A percentile compares a stretch with the other conserved stretches of the same genome.
Conservation (phyloP, 2,797 vertebrate species). For the Mus minutoides region DNA sequence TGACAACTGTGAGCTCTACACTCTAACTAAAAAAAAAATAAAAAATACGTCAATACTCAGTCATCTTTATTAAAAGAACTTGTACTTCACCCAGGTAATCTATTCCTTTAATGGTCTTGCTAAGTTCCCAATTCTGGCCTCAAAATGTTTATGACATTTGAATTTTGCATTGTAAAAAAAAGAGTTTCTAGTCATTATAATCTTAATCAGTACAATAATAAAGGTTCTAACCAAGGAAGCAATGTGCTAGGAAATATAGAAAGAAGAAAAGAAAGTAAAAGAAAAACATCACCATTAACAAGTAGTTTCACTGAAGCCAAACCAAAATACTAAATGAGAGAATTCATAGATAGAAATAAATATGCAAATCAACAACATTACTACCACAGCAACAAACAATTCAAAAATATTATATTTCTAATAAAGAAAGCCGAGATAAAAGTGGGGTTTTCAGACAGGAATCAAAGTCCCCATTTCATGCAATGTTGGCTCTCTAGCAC, state of each 20-base stretch:
- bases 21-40: background rate
- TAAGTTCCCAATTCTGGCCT: background rate
- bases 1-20: background rate
- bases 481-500: background rate
- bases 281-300: background rate
- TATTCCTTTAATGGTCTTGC: background rate
- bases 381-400: background rate
- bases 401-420: background rate
- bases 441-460: background rate
- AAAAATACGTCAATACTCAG: background rate
- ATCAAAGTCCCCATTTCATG: too few relatives aligned
- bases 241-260: background rate
- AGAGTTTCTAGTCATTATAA: background rate
- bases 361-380: background rate
- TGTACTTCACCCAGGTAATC: background rate
- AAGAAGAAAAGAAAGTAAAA: background rate
- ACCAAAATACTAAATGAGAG: constrained; percentile 20
- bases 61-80: background rate
- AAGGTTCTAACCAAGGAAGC: background rate
- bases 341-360: background rate
- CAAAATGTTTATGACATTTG: background rate
- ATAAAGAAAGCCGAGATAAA: background rate
- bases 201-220: background rate
- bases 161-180: constrained; percentile 19
- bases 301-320: background rate